phyloP scores from a whole-genome alignment of 2,797 vertebrate genomes.

The Coregonus sp. region DNA sequence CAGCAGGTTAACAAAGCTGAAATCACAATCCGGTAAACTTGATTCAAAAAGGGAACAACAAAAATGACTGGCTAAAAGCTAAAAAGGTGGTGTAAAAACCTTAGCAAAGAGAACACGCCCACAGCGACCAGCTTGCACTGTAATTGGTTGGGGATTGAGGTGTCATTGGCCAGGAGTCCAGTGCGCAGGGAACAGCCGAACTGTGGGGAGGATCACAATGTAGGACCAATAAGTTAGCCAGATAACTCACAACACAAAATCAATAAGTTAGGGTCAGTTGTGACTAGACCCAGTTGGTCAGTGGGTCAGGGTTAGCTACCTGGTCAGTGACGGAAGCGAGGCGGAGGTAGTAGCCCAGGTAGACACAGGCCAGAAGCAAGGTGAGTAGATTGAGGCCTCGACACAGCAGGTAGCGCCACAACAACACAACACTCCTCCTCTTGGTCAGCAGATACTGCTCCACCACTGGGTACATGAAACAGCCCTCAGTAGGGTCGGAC shows the following conservation, averaged over 20 bases:
- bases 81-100: slow-evolving; percentile 56
- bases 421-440: slow-evolving; percentile 73
- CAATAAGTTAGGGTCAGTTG: neutral
- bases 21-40: neutral
- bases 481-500: slow-evolving; percentile 81
- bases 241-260: too few relatives aligned
- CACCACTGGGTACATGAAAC: slow-evolving; percentile 90
- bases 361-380: slow-evolving; percentile 80
- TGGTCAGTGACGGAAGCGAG: slow-evolving; percentile 85
- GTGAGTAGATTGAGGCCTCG: slow-evolving; percentile 80
- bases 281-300: neutral
- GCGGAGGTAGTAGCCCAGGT: slow-evolving; percentile 89
- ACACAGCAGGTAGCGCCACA: slow-evolving; percentile 84
- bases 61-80: neutral
- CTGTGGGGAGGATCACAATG: slow-evolving; percentile 45
- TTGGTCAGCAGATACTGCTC: slow-evolving; percentile 94
- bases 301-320: too few relatives aligned
- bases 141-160: slow-evolving; percentile 77
- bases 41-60: neutral
- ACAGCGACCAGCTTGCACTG: slow-evolving; percentile 94
- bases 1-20: slow-evolving; percentile 81
- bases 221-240: neutral
- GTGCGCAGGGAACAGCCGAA: slow-evolving; percentile 87
- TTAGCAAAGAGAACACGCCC: slow-evolving; percentile 90
- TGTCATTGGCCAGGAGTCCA: slow-evolving; percentile 82